A percentile compares a stretch with the other conserved stretches of the same genome.
These are phyloP conservation scores for Procavia capensis DNA, from an alignment of 2,113 vertebrate genomes.

Conservation along the genomic window DNA sequence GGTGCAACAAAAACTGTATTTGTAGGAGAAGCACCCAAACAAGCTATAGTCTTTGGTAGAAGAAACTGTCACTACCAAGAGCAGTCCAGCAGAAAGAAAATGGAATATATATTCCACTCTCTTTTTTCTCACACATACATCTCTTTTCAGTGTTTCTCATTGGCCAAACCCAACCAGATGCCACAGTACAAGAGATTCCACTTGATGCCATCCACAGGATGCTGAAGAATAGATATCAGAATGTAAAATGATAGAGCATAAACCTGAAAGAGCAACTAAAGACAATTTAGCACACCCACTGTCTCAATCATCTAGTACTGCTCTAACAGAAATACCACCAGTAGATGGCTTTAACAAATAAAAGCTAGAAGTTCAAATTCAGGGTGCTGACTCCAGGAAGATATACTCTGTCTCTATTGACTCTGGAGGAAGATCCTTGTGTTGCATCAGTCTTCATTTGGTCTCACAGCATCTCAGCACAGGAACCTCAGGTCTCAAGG, in stretches of 20 bases:
- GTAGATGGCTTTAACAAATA: too few species aligned
- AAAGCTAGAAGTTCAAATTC: too few species aligned
- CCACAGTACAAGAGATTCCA: neutral
- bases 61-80: neutral
- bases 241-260: neutral
- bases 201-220: neutral
- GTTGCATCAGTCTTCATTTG: too few species aligned
- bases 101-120: neutral
- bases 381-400: too few species aligned
- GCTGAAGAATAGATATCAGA: neutral
- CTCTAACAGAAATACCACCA: too few species aligned
- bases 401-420: too few species aligned
- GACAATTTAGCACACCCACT: neutral
- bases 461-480: too few species aligned
- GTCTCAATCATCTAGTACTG: too few species aligned
- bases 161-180: neutral
- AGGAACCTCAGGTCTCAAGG: too few species aligned
- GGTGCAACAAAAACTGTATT: neutral
- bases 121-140: neutral
- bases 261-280: neutral
- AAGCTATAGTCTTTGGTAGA: neutral
- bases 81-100: neutral
- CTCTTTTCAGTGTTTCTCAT: neutral
- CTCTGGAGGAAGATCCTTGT: too few species aligned
- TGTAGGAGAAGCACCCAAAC: neutral